Percentiles rank a stretch among this genome's conserved stretches.
Conservation (phyloP, 2,113 vertebrate species). For the Saccopteryx bilineata region DNA sequence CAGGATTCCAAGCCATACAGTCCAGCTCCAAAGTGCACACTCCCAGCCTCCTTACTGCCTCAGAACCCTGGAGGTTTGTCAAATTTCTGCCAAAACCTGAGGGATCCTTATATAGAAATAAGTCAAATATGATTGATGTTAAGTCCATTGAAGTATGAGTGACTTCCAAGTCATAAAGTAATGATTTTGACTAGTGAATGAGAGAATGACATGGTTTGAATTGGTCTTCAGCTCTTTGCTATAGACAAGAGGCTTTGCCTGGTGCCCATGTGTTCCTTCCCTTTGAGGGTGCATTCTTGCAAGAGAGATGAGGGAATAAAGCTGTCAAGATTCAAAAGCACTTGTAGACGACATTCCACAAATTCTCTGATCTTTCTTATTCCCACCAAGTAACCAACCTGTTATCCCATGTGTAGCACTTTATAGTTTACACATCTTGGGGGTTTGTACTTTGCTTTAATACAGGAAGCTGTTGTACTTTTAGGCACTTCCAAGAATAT, state of each 20-base stretch:
- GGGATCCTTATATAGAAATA: not conserved
- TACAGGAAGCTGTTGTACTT: not conserved
- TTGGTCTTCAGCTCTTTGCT: not conserved
- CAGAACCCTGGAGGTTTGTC: not conserved
- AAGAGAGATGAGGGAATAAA: not conserved
- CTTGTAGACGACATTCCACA: not conserved
- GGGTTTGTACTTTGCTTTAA: not conserved
- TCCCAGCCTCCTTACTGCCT: not conserved
- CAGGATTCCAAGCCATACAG: not conserved
- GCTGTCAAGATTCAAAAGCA: not conserved
- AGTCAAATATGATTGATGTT: not conserved
- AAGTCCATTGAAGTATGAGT: not conserved
- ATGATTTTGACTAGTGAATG: not conserved
- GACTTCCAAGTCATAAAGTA: not conserved
- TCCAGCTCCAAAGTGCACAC: not conserved
- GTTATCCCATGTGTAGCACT: not conserved
- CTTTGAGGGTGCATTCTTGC: not conserved
- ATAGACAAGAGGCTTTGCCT: not conserved
- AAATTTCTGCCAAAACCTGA: not conserved
- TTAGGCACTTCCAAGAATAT: rapidly evolving
- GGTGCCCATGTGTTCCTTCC: no score
- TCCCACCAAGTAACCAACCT: not conserved
- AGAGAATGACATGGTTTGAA: not conserved
- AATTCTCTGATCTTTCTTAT: not conserved
- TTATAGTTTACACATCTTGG: not conserved